Evolutionary conservation across 2,113 vertebrate species (phyloP).

Genomic region (Crotophaga sulcirostris): DNA sequence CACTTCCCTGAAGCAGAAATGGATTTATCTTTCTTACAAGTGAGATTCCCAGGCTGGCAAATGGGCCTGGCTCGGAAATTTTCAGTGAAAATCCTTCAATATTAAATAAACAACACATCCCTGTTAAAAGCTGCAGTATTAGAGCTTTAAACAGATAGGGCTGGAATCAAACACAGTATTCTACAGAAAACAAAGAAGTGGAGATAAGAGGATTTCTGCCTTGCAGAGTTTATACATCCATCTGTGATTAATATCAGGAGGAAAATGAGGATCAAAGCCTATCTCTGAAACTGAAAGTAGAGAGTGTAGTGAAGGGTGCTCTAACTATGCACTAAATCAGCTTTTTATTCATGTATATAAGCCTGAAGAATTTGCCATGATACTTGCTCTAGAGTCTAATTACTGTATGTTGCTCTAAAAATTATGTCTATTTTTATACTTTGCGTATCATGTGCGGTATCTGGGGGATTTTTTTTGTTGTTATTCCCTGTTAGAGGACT

Average conservation of each 20-base stretch:
- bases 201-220: slow-evolving; percentile 63
- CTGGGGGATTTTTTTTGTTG: neutral
- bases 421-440: neutral
- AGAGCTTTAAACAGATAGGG: neutral
- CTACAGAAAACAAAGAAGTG: slow-evolving; percentile 26
- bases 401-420: neutral
- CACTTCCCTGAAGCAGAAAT: neutral
- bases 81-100: neutral
- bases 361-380: neutral
- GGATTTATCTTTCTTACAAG: neutral
- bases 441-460: neutral
- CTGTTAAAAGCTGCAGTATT: neutral
- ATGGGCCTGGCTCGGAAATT: neutral
- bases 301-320: neutral
- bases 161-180: neutral
- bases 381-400: neutral
- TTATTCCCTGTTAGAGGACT: neutral
- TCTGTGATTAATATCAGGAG: slow-evolving; percentile 41
- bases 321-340: neutral
- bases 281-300: neutral
- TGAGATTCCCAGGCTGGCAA: neutral
- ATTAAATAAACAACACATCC: neutral
- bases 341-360: neutral
- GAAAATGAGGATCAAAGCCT: slow-evolving; percentile 20
- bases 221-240: slow-evolving; percentile 28